A percentile compares a stretch with the other conserved stretches of the same genome.
These are phyloP conservation scores for Microplitis deprimator DNA, from an alignment of 2,888 invertebrate species.

Conservation along the genomic window DNA sequence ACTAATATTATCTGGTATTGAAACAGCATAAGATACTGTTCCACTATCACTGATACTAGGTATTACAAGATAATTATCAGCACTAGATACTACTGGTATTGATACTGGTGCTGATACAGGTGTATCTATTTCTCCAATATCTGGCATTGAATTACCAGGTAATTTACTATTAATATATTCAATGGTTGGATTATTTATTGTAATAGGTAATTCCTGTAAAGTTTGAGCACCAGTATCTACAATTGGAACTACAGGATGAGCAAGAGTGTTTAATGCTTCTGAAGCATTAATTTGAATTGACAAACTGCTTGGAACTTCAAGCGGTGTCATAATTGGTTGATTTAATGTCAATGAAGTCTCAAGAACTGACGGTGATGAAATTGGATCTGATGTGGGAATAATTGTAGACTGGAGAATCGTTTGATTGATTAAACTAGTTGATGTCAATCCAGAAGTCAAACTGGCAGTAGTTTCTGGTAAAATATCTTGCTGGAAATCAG, in stretches of 20 bases:
- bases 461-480: slow-evolving; percentile 68
- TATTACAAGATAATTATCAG: slow-evolving; percentile 60
- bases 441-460: slow-evolving; percentile 70
- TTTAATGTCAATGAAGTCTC: slow-evolving; percentile 84
- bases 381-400: slow-evolving; percentile 74
- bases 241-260: slow-evolving; percentile 77
- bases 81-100: slow-evolving; percentile 54
- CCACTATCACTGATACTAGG: slow-evolving; percentile 57
- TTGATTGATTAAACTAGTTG: slow-evolving; percentile 76
- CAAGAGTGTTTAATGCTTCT: slow-evolving; percentile 65
- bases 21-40: slow-evolving; percentile 62
- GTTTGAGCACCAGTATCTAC: slow-evolving; percentile 60
- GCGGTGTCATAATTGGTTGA: slow-evolving; percentile 87
- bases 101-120: slow-evolving; percentile 49
- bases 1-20: slow-evolving; percentile 61
- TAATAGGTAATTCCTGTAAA: slow-evolving; percentile 78
- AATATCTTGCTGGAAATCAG: slow-evolving; percentile 78
- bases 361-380: slow-evolving; percentile 76
- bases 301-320: slow-evolving; percentile 78
- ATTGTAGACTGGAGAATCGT: slow-evolving; percentile 73
- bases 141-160: slow-evolving; percentile 65
- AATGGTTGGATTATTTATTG: slow-evolving; percentile 83
- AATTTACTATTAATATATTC: slow-evolving; percentile 61
- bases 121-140: slow-evolving; percentile 62
- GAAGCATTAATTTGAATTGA: slow-evolving; percentile 62